These are phyloP conservation scores for Trochalopteron elliotii DNA, from an alignment of 2,113 vertebrate genomes.

Conservation along the genomic window DNA sequence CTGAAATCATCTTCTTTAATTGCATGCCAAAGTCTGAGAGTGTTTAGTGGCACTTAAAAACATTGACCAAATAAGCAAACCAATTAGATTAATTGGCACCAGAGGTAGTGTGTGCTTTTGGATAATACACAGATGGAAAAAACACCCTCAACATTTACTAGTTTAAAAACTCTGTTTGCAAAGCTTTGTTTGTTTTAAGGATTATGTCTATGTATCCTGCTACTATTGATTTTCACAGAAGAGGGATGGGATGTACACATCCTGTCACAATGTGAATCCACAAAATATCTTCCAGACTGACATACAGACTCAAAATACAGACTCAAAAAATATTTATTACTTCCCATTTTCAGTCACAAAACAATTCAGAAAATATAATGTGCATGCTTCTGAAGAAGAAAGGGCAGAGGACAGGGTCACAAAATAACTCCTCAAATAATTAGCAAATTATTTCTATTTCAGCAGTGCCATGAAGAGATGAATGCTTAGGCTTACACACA, in stretches of 20 bases:
- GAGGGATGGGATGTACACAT: background rate
- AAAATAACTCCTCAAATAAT: background rate
- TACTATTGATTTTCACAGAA: background rate
- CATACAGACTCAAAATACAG: background rate
- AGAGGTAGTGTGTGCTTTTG: background rate
- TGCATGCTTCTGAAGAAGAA: background rate
- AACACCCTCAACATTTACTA: background rate
- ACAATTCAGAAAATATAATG: background rate
- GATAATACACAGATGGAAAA: background rate
- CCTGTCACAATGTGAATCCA: background rate
- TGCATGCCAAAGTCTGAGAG: conserved; percentile 22
- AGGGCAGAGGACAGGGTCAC: background rate
- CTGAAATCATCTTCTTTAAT: conserved; percentile 14
- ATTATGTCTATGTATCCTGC: background rate
- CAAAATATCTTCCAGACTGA: background rate
- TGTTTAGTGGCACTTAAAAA: conserved; percentile 43
- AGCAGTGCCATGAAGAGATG: background rate
- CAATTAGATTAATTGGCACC: conserved; percentile 58
- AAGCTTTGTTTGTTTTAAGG: background rate
- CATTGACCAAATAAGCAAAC: conserved; percentile 13
- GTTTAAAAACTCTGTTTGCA: background rate
- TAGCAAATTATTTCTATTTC: background rate
- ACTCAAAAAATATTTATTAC: background rate
- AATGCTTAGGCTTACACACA: background rate
- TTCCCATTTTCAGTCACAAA: background rate